phyloP scores from a whole-genome alignment of 2,113 vertebrate species.

The Enhydra lutris region DNA sequence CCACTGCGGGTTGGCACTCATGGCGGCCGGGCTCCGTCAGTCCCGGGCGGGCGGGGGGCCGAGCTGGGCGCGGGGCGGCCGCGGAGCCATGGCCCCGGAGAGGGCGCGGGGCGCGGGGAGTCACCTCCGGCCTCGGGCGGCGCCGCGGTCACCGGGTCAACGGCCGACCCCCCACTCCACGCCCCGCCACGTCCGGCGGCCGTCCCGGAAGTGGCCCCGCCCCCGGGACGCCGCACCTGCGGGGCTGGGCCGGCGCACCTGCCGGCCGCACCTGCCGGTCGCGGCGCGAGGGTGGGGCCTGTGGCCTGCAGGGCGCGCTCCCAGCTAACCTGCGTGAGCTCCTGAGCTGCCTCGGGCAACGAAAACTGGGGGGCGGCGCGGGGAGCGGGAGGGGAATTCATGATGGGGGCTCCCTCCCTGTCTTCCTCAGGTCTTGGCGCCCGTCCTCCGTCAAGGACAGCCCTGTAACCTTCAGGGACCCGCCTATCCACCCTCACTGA shows the following conservation, averaged over 20 bases:
- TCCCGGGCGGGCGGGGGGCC: slow-evolving; percentile 3
- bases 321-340: too few relatives aligned
- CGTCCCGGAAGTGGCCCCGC: slow-evolving; percentile 57
- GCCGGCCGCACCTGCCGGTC: slow-evolving; percentile 23
- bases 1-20: slow-evolving; percentile 88
- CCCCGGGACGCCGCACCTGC: background rate
- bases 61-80: background rate
- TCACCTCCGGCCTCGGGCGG: background rate
- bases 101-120: background rate
- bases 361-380: background rate
- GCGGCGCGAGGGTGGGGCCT: background rate
- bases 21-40: slow-evolving; percentile 59
- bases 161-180: background rate
- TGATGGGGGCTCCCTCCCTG: background rate
- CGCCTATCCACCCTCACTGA: background rate
- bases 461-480: background rate
- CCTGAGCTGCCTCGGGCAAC: background rate
- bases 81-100: background rate
- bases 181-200: background rate
- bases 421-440: background rate
- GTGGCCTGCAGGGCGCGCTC: fast-evolving
- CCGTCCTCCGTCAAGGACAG: background rate
- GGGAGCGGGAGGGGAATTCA: background rate
- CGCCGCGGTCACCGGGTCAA: slow-evolving; percentile 12
- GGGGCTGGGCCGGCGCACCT: background rate